Conservation (phyloP, 2,113 vertebrate species). For the Chrysemys picta region DNA sequence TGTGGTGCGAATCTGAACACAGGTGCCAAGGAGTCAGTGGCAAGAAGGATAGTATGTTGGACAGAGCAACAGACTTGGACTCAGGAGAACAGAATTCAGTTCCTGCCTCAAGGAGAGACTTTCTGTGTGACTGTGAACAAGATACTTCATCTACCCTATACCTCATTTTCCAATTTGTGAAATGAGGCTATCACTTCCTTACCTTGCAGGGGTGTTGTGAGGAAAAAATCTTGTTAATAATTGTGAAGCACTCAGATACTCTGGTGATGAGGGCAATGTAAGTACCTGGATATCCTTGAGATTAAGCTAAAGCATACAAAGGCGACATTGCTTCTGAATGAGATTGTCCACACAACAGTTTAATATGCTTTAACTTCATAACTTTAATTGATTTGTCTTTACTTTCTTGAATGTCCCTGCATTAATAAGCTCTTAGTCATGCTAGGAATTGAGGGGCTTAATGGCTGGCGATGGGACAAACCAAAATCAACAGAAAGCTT, state of each 20-base stretch:
- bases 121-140: neutral
- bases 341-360: neutral
- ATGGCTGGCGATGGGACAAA: neutral
- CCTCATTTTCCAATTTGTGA: slow-evolving; percentile 1
- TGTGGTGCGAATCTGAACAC: neutral
- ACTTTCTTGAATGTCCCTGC: neutral
- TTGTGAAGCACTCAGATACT: neutral
- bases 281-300: neutral
- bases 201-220: slow-evolving; percentile 2
- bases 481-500: neutral
- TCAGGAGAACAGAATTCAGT: neutral
- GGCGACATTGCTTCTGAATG: neutral
- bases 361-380: neutral
- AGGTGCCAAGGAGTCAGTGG: neutral
- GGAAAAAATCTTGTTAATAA: neutral
- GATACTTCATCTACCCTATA: neutral
- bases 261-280: accelerated
- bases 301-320: neutral
- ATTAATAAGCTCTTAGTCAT: neutral
- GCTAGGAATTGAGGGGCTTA: neutral
- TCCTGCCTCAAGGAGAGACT: neutral
- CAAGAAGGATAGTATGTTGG: neutral
- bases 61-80: neutral
- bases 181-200: neutral
- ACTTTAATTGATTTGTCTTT: neutral